Evolutionary conservation across 2,113 vertebrate genomes (phyloP).

Genomic region (Gallinago paraguaiae): DNA sequence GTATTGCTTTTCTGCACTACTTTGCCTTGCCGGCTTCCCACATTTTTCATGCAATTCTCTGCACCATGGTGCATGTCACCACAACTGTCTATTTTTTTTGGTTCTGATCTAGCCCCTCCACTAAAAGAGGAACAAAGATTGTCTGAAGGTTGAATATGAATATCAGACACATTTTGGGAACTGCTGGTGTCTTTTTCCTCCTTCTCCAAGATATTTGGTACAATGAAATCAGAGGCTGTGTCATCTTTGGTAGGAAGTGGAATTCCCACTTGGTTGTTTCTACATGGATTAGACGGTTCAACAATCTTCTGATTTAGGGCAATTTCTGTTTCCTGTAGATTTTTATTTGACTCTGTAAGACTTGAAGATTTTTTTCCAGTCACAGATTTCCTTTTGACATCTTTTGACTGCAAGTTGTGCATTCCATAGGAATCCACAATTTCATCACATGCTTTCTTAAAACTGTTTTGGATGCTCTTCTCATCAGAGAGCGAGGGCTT

Average conservation of each 20-base stretch:
- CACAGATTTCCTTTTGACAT: conserved; percentile 79
- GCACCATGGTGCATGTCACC: not conserved
- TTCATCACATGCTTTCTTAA: conserved; percentile 56
- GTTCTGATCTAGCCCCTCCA: conserved; percentile 19
- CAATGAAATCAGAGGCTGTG: not conserved
- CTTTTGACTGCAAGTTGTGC: conserved; percentile 79
- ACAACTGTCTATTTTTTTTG: not conserved
- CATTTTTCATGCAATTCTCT: not conserved
- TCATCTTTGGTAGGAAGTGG: conserved; percentile 2
- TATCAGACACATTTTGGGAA: not conserved
- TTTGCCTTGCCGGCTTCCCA: conserved; percentile 14
- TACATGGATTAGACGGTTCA: not conserved
- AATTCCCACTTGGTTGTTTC: not conserved
- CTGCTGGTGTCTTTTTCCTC: not conserved
- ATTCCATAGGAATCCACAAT: conserved; percentile 74
- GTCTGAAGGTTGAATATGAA: conserved; percentile 17
- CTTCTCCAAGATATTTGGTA: conserved; percentile 9
- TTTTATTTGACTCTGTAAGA: conserved; percentile 10
- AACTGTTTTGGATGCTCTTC: conserved; percentile 11
- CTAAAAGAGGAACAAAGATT: not conserved
- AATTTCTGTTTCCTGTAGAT: conserved; percentile 2
- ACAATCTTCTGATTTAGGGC: not conserved
- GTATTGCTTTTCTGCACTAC: not conserved
- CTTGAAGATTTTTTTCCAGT: not conserved
- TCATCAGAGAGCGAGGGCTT: conserved; percentile 14